Base-by-base conservation (phyloP, 2,888 invertebrate species). In the Slavum lentiscoides region DNA sequence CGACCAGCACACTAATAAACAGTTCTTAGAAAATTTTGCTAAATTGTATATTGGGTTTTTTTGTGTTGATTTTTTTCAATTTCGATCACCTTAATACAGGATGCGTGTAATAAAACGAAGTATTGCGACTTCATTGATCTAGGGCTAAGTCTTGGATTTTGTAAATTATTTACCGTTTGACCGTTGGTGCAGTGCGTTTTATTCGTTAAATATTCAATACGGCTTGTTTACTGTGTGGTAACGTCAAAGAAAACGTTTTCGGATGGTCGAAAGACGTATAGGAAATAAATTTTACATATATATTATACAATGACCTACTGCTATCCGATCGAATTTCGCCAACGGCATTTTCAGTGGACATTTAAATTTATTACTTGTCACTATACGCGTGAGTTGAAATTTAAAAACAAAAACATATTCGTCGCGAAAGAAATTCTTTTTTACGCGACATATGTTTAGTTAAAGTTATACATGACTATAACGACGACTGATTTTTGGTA, bases 101-200 rank as follows among this genome's bases (percentile, higher is more conserved):
- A 8, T 30, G 1, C 30, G 58, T 58, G 58, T 30, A 76, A 76
- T 59, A 69, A 77, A 77, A 49, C 69, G 23, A n/a, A n/a, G 30
- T 74, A 49, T 30, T 30, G 58, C 21, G 39, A 74, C 58, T 67
- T 75, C 23, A 5, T 9, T 1, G n/a, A 1, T 21, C 5, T 30
- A 1, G 30, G 39, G 9, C 59, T 49, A 23, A 61, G 37, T 58
- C 59, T 11, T 49, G 49, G 68, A 77, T 69, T 62, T 70, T 59
- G 59, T 77, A 69, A 69, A 70, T 77, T 77, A 77, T 77, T 69
- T 77, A 70, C 61, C 21, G 61, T 77, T 70, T 53, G 77, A 70
- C 69, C 49, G 69, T 21, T 61, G 7, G 43, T 43, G 43, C 9
- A 5, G 15, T 15, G n/a, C 37, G 64, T 74, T 74, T 61, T 39